These are phyloP conservation scores for Zaprionus taronus DNA, from an alignment of 1,140 invertebrate species.

Conservation along the genomic window DNA sequence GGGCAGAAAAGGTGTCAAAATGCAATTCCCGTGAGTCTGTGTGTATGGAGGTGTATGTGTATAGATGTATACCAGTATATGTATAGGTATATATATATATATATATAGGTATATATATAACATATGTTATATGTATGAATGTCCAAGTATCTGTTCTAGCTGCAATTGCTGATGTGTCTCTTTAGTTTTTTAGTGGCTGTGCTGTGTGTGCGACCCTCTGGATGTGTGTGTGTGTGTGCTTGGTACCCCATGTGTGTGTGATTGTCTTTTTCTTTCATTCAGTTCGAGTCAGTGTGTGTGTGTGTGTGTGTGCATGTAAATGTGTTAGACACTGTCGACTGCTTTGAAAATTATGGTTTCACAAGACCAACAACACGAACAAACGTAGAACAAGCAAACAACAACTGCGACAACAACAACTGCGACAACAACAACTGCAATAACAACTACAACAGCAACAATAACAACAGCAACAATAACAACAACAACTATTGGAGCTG, in stretches of 20 bases:
- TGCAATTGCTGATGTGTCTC: neutral
- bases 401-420: conserved; percentile 19
- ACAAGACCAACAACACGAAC: conserved; percentile 38
- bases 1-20: neutral
- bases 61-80: too few relatives aligned
- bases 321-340: conserved; percentile 19
- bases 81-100: too few relatives aligned
- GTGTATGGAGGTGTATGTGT: neutral
- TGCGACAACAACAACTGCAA: conserved; percentile 15
- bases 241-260: too few relatives aligned
- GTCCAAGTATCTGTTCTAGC: neutral
- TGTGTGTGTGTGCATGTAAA: conserved; percentile 10
- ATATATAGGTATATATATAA: too few relatives aligned
- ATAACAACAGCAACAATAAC: conserved; percentile 19
- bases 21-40: neutral
- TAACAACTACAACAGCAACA: neutral
- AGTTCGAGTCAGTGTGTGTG: neutral
- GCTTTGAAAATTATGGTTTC: conserved; percentile 77
- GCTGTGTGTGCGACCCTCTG: neutral
- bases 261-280: too few relatives aligned
- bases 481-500: conserved; percentile 26
- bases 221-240: neutral
- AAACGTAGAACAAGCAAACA: neutral
- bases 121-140: neutral
- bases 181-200: neutral